A percentile compares a stretch with the other conserved stretches of the same genome.
These are phyloP conservation scores for Stictonetta naevosa DNA, from an alignment of 2,113 vertebrate species.

Conservation along the genomic window DNA sequence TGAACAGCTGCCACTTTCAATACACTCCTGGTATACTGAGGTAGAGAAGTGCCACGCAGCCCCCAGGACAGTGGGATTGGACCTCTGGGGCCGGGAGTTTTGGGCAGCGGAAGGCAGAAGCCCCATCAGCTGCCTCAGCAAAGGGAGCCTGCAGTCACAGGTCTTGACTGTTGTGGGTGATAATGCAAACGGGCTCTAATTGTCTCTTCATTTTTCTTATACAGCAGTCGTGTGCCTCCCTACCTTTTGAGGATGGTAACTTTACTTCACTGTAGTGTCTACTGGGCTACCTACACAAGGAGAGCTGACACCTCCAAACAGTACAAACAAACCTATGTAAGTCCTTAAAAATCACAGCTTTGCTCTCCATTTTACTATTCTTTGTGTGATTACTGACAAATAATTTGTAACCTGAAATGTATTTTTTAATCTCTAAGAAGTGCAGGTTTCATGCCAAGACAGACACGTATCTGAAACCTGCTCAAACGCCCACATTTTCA, in stretches of 20 bases:
- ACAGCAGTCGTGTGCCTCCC: no score
- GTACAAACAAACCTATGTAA: neutral
- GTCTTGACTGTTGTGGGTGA: neutral
- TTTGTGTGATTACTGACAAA: neutral
- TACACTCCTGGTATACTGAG: neutral
- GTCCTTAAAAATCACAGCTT: neutral
- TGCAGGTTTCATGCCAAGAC: neutral
- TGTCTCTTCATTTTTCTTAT: neutral
- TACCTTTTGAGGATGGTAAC: neutral
- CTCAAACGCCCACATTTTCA: neutral
- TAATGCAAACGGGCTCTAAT: accelerated
- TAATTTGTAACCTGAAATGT: neutral
- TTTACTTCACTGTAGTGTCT: neutral
- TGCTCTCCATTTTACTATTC: neutral
- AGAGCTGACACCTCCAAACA: neutral
- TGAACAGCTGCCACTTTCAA: neutral
- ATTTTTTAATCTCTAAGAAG: neutral
- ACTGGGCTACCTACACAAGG: neutral
- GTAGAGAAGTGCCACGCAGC: neutral
- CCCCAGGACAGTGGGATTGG: accelerated
- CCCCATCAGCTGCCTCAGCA: neutral
- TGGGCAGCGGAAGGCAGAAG: neutral
- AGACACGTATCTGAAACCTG: neutral
- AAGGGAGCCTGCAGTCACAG: neutral
- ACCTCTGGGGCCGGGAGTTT: neutral